Evolutionary conservation across 1,140 invertebrate genomes (phyloP), one percentile per base, ranked within the genome.

Genomic region (Cheumatopsyche charites): DNA sequence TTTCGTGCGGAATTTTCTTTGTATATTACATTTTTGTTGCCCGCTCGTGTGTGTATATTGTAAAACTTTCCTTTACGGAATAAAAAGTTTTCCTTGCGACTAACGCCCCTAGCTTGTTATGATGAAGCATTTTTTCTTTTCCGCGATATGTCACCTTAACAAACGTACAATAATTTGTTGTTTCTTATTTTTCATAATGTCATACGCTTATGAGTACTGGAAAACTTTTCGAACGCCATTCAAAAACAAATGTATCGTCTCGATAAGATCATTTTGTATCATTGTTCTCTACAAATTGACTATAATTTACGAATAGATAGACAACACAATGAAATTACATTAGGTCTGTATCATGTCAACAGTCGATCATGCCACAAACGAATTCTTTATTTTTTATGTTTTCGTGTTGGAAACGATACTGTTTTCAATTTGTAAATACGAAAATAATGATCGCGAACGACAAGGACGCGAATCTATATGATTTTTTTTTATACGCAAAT

Each of bases 11-110:
- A 25, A 17, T 58, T 58, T 58, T 25, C 23, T 58, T 58, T 58
- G 23, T 58, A 55, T 58, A 58, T 58, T 23, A 58, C 13, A 25
- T 58, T 58, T 58, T 58, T 58, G 4, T 58, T 58, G 21, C 5
- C 55, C 11, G 7, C 21, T 17, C 9, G 15, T 58, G 55, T 52
- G 17, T 58, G 55, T 58, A 58, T 58, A 58, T 58, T 58, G 21
- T 25, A 58, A 58, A 58, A 58, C 21, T 58, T 58, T 58, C 23
- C 21, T 26, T 58, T 58, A 26, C 23, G 21, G 55, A 58, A 58
- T 58, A 13, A 23, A 58, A 58, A 58, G 17, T 58, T 58, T 58
- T 58, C 55, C 55, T 17, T 25, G 23, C 17, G 21, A 58, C 55
- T 26, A 26, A 58, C 19, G 55, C 4, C 23, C 23, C 13, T 25